Base-by-base conservation (phyloP, 2,113 vertebrate species). In the Pangasianodon gigas region DNA sequence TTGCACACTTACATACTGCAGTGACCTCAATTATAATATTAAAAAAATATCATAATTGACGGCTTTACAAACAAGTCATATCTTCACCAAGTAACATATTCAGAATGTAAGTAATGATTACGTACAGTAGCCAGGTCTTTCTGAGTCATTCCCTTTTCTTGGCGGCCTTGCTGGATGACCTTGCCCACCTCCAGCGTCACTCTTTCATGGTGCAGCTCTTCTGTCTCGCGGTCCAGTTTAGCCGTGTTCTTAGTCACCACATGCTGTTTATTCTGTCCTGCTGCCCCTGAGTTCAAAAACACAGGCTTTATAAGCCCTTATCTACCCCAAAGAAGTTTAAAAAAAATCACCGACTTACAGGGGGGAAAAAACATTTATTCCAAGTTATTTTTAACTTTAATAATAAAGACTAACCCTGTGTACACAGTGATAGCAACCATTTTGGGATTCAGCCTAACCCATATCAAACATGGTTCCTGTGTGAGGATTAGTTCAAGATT, bases 181-280 rank as follows among this genome's bases (percentile, higher is more conserved):
- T 98, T 98, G 84, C 98, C 98, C 93, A 99, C 98, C 91, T 99
- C 98, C 85, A 98, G 96, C 0, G 98, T 89, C 52, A 99, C 97
- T 80, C 97, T 94, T 56, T 98, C 96, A 0, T 99, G 98, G 89
- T 99, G 98, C 32, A 99, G 95, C 93, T 99, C 98, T 91, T 99
- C 98, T 0, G 98, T 99, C 92, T 99, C 98, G 0, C 97, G 95
- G 96, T 99, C 98, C 54, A 99, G 95, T 93, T 99, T 99, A 85
- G 98, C 97, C 0, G 98, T 99, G 95, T 99, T 99, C 95, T 98
- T 99, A 52, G 97, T 98, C 92, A 99, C 97, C 0, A 98, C 95
- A 88, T 99, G 98, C 95, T 99, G 98, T 83, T 98, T 98, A 93
- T 99, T 99, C 91, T 99, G 98, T 88, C 98, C 98, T 1, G 98